Percentiles rank a stretch among this genome's conserved stretches.
Evolutionary conservation across 2,797 vertebrate genomes (phyloP).

Genomic region (Bovichtus variegatus): DNA sequence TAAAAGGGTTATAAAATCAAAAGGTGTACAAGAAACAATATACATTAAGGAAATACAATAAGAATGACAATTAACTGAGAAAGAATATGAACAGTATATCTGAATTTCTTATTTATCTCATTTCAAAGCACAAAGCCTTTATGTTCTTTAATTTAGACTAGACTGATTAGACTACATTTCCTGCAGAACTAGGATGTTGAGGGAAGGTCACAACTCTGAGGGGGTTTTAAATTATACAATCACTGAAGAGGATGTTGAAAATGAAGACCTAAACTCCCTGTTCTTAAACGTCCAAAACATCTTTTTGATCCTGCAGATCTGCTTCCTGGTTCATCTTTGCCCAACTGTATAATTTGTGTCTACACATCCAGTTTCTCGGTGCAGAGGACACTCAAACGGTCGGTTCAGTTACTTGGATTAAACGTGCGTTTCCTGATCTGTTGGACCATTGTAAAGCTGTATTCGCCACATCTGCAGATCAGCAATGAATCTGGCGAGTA

Average conservation of each 20-base stretch:
- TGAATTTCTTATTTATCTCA: neutral
- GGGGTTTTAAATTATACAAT: slow-evolving; percentile 7
- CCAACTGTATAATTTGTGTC: neutral
- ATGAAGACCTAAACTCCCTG: neutral
- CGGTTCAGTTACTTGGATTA: neutral
- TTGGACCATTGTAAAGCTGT: neutral
- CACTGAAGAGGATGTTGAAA: slow-evolving; percentile 6
- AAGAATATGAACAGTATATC: too few relatives aligned
- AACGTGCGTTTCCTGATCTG: neutral
- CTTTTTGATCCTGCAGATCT: neutral
- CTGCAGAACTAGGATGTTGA: neutral
- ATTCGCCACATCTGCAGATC: neutral
- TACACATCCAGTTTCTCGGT: neutral
- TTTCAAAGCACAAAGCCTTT: neutral
- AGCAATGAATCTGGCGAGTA: slow-evolving; percentile 4
- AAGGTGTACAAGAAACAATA: too few relatives aligned
- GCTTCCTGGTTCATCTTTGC: slow-evolving; percentile 23
- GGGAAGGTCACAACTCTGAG: neutral
- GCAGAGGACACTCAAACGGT: neutral
- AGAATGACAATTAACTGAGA: too few relatives aligned
- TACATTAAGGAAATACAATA: too few relatives aligned
- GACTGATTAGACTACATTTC: neutral
- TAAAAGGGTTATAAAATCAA: too few relatives aligned
- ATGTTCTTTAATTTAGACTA: neutral
- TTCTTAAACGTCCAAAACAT: neutral